Conservation (phyloP, 1,140 invertebrate species). For the Drosophila hydei region DNA sequence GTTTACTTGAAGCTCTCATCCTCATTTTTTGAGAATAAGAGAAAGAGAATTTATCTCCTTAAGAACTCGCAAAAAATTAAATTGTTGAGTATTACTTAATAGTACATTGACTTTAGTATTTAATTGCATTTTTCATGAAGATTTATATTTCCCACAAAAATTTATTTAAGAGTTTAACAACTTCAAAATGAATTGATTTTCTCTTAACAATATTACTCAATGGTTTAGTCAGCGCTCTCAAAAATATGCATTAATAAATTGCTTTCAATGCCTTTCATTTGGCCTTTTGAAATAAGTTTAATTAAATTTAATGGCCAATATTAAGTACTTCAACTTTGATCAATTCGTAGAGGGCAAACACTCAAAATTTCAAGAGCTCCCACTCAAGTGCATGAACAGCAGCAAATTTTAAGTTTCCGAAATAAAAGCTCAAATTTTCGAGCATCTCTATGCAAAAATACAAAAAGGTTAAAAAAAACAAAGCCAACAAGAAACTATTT, state of each 20-base stretch:
- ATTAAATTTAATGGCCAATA: not conserved
- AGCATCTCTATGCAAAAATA: not conserved
- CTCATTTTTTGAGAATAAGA: too few relatives aligned
- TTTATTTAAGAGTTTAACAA: too few relatives aligned
- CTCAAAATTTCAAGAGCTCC: not conserved
- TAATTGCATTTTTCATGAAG: too few relatives aligned
- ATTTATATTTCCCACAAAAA: too few relatives aligned
- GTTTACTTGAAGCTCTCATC: too few relatives aligned
- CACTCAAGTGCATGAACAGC: not conserved
- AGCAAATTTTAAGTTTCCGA: conserved; percentile 2
- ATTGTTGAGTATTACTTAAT: too few relatives aligned
- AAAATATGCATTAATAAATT: not conserved
- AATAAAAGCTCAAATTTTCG: not conserved
- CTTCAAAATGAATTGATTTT: too few relatives aligned
- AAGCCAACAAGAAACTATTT: conserved; percentile 9
- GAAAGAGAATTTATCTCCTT: too few relatives aligned
- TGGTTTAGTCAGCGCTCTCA: not conserved
- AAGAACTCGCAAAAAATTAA: too few relatives aligned
- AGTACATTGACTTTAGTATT: too few relatives aligned
- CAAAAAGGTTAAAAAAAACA: not conserved
- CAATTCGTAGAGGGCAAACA: not conserved
- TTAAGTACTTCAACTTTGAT: not conserved
- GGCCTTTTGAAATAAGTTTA: not conserved
- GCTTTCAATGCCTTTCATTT: not conserved
- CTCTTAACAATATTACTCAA: too few relatives aligned